phyloP scores from a whole-genome alignment of 2,797 vertebrate species.

The Discoglossus pictus region DNA sequence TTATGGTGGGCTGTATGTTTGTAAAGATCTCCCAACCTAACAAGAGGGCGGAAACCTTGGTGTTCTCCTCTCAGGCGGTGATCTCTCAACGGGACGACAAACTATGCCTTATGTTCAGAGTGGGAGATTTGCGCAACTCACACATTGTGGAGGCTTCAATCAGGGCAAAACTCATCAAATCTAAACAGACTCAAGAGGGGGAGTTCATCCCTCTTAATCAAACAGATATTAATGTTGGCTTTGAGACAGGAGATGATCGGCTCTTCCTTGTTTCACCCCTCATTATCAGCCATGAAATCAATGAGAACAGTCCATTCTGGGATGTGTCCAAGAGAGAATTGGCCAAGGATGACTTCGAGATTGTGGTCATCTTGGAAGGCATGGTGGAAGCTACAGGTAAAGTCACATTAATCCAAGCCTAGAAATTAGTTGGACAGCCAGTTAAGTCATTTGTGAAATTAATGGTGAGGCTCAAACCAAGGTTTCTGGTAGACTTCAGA shows the following conservation, averaged over 20 bases:
- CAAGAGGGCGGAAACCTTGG: conserved; percentile 92
- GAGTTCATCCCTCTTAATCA: conserved; percentile 97
- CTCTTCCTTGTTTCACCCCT: conserved; percentile 95
- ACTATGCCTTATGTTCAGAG: conserved; percentile 95
- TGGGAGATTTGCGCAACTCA: conserved; percentile 92
- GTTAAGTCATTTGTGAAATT: too few species aligned
- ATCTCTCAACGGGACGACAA: conserved; percentile 89
- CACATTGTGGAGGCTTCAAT: conserved; percentile 98
- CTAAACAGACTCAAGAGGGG: conserved; percentile 95
- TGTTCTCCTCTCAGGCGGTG: conserved; percentile 94
- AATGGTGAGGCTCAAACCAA: too few species aligned
- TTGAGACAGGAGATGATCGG: conserved; percentile 93
- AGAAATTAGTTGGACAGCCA: background rate
- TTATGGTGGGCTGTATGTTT: conserved; percentile 99
- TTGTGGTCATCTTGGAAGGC: conserved; percentile 95
- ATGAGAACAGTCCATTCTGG: conserved; percentile 88
- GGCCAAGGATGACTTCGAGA: conserved; percentile 94
- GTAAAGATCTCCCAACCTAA: conserved; percentile 98
- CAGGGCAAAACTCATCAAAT: conserved; percentile 96
- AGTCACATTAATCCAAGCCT: background rate
- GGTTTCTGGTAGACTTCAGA: too few species aligned
- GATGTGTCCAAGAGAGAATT: conserved; percentile 88
- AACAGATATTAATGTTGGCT: conserved; percentile 95
- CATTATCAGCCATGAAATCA: conserved; percentile 95
- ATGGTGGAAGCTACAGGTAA: conserved; percentile 97